A percentile compares a stretch with the other conserved stretches of the same genome.
Evolutionary conservation across 2,888 invertebrate species (phyloP).

Genomic region (Cephus runcator): DNA sequence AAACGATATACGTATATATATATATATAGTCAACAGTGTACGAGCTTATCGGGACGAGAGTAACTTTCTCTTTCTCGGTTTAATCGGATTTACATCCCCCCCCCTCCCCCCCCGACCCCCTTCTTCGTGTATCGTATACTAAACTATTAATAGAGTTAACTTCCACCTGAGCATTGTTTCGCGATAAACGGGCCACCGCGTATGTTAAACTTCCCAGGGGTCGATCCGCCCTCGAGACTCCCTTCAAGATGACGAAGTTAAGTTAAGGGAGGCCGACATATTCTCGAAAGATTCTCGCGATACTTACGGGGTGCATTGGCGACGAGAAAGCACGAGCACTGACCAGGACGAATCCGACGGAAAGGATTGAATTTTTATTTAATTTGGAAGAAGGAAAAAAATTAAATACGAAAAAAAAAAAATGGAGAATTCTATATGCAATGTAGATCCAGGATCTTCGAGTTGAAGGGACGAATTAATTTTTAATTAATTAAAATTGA

Average conservation of each 20-base stretch:
- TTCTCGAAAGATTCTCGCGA: slow-evolving; percentile 5
- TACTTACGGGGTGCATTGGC: slow-evolving; percentile 58
- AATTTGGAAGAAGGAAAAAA: neutral
- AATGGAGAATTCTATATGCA: neutral
- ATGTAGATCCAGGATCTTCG: neutral
- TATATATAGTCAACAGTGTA: neutral
- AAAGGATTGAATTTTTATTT: slow-evolving; percentile 41
- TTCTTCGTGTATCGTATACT: neutral
- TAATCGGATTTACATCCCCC: neutral
- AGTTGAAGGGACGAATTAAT: neutral
- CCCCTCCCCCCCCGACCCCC: neutral
- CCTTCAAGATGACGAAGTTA: neutral
- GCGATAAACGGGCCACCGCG: neutral
- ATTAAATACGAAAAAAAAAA: neutral
- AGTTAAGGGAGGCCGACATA: neutral
- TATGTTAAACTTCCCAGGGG: neutral
- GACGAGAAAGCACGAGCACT: slow-evolving; percentile 49
- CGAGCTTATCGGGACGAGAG: neutral
- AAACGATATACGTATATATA: neutral
- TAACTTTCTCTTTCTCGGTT: neutral
- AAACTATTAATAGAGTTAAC: neutral
- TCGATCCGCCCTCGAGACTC: neutral
- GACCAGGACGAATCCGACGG: slow-evolving; percentile 52
- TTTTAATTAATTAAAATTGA: neutral
- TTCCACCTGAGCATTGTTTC: neutral